Base-by-base conservation (phyloP, 2,888 invertebrate genomes). In the Conistra vaccinii region DNA sequence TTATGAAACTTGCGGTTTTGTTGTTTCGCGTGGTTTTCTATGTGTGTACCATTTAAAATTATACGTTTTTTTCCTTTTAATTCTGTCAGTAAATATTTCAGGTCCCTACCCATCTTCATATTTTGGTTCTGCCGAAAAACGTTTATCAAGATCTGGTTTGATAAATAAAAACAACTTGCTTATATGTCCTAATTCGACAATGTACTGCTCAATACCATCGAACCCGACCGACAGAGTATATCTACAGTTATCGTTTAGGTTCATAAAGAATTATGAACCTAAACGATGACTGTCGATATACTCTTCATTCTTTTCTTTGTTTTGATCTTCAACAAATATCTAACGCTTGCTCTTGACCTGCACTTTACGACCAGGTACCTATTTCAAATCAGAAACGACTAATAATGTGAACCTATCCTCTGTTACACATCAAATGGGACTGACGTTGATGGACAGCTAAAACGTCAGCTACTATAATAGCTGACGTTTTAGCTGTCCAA, bases 371-470 rank as follows among this genome's bases (percentile, higher is more conserved):
- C 39, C 9, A 35, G n/a, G 39, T 17, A 35, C 29, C 5, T 79
- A 48, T 17, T 39, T 73, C n/a, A 45, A 71, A 53, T 45, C 26
- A 20, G 3, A 55, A 62, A 39, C 20, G 9, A 32, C 29, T 20
- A 57, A 32, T 29, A n/a, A 63, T 81, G 76, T 42, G 51, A 77
- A 75, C 12, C 32, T 63, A 63, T 65, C 60, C 12, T 48, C 29
- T 26, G 75, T 14, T 29, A 20, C 68, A 29, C 58, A 51, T 66
- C 76, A 81, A 75, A n/a, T 73, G 51, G 78, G 80, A 74, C 57
- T 79, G 85, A 78, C 86, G 53, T 51, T 77, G 90, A 89, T 81
- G 58, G 92, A 90, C 89, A 85, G 71, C 65, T 80, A 87, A 86
- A 90, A 74, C 62, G 73, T 20, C 60, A 55, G 61, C 73, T 57